Evolutionary conservation across 1,140 invertebrate species (phyloP).

Genomic region (Heterodera schachtii): DNA sequence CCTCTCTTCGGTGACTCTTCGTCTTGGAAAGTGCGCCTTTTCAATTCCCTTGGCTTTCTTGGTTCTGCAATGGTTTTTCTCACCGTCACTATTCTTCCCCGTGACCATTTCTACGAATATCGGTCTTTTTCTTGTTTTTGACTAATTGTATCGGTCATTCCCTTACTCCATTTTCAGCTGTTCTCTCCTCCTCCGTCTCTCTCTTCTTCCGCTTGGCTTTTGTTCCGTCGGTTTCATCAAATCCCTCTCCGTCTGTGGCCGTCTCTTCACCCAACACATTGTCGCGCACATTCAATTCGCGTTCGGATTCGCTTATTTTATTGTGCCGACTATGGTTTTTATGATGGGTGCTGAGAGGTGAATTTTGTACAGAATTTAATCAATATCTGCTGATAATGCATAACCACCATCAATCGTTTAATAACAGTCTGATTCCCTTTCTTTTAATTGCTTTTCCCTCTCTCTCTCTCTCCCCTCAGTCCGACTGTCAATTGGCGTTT

Average conservation of each 20-base stretch:
- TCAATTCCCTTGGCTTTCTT: constrained; percentile 37
- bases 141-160: neutral
- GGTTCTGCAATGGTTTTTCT: constrained; percentile 36
- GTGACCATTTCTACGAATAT: constrained; percentile 24
- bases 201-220: constrained; percentile 42
- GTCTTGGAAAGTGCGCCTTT: constrained; percentile 39
- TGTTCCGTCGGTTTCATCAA: constrained; percentile 41
- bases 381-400: too few relatives aligned
- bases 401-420: neutral
- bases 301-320: constrained; percentile 39
- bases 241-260: constrained; percentile 41
- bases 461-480: neutral
- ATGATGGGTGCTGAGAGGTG: constrained; percentile 38
- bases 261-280: constrained; percentile 46
- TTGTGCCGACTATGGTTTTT: constrained; percentile 40
- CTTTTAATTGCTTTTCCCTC: neutral
- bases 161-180: constrained; percentile 13
- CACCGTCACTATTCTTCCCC: constrained; percentile 29
- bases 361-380: constrained; percentile 17
- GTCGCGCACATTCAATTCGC: constrained; percentile 38
- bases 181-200: constrained; percentile 27
- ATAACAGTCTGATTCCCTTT: too few relatives aligned
- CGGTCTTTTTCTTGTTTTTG: constrained; percentile 1
- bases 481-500: constrained; percentile 35
- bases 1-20: constrained; percentile 15